These are phyloP conservation scores for Camponotus fellah DNA, from an alignment of 2,888 invertebrate species.

Conservation along the genomic window DNA sequence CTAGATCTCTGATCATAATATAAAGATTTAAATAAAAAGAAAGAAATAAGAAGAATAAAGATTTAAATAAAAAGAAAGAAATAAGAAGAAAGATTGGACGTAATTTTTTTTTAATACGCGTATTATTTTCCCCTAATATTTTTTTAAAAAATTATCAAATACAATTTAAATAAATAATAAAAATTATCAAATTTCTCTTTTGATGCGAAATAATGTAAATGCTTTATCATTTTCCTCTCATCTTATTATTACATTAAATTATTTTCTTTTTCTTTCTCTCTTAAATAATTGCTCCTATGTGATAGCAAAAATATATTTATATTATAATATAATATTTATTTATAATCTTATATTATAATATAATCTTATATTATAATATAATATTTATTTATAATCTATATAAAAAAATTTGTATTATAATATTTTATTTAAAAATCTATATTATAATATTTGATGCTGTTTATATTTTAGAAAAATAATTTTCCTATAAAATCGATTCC, in stretches of 20 bases:
- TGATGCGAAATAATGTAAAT: background rate
- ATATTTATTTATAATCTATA: no score
- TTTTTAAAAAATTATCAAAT: background rate
- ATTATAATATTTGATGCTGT: background rate
- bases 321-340: no score
- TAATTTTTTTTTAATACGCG: background rate
- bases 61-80: background rate
- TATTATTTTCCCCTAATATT: background rate
- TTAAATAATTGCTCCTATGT: background rate
- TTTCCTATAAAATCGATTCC: background rate
- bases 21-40: background rate
- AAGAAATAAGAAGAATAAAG: background rate
- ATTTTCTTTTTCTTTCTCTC: background rate
- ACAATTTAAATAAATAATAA: no score
- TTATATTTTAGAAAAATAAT: background rate
- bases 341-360: no score
- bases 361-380: no score
- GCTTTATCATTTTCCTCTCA: background rate
- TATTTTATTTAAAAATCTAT: background rate
- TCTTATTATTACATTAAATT: background rate
- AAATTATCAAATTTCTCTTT: background rate
- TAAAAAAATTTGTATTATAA: no score
- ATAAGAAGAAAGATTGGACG: background rate
- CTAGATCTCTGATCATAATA: background rate
- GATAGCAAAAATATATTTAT: background rate